Conservation (phyloP, 30 jellyfish, hydroid and myxozoan genomes). For the Turritopsis rubra region DNA sequence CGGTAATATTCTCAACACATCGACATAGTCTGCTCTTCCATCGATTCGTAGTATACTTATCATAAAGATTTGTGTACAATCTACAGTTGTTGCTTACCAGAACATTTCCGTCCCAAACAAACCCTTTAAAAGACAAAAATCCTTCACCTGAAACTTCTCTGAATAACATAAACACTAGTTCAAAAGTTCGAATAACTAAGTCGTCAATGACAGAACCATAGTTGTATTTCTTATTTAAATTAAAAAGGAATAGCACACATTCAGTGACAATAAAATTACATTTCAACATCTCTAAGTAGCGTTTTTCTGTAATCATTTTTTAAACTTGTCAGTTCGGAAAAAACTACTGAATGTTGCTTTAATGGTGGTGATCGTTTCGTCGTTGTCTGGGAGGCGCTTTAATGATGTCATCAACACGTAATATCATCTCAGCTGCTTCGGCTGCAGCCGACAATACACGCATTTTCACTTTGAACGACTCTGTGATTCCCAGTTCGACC, state of each 20-base stretch:
- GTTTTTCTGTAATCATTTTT: neutral
- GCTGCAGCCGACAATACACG: constrained; percentile 86
- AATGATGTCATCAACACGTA: constrained; percentile 94
- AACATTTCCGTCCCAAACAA: no score
- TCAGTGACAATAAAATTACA: neutral
- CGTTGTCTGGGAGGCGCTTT: constrained; percentile 85
- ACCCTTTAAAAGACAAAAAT: no score
- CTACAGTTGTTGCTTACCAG: no score
- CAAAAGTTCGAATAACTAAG: no score
- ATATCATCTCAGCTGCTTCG: constrained; percentile 96
- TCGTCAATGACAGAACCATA: neutral
- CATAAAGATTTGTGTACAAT: no score
- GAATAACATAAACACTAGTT: no score
- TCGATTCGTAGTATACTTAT: no score
- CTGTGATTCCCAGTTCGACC: constrained; percentile 73
- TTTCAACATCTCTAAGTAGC: neutral
- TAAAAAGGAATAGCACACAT: neutral
- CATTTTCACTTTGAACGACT: constrained; percentile 71
- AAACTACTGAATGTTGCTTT: neutral
- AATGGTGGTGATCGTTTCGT: constrained; percentile 7
- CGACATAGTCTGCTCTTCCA: no score
- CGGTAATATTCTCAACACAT: no score
- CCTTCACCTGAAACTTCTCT: no score
- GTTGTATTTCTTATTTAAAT: neutral
- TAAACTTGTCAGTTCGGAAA: neutral